These are phyloP conservation scores for Pararge aegeria DNA, from an alignment of 1,140 invertebrate genomes.

Conservation along the genomic window DNA sequence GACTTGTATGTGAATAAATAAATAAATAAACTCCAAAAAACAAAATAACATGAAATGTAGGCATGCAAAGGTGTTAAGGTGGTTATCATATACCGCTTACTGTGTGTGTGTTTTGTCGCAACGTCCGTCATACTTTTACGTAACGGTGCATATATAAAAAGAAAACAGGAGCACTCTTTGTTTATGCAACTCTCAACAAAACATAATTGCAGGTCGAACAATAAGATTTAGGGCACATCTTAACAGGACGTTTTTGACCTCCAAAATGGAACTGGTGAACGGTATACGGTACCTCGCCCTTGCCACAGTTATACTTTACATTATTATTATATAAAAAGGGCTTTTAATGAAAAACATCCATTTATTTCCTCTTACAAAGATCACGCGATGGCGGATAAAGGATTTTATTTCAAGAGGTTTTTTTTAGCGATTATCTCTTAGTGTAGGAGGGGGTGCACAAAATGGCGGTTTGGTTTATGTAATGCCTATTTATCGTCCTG, in stretches of 20 bases:
- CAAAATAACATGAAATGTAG: too few species aligned
- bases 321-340: conserved; percentile 13
- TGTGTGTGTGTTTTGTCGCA: too few species aligned
- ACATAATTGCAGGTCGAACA: background rate
- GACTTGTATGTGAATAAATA: too few species aligned
- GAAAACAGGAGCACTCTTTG: background rate
- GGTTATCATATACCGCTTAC: too few species aligned
- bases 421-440: conserved; percentile 27
- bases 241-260: conserved; percentile 15
- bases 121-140: too few species aligned
- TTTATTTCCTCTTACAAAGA: conserved; percentile 34
- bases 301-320: conserved; percentile 27
- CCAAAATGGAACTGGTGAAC: background rate
- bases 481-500: too few species aligned
- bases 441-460: background rate
- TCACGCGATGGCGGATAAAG: conserved; percentile 48
- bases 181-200: background rate
- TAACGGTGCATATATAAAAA: too few species aligned
- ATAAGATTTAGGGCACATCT: conserved; percentile 6
- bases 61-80: too few species aligned
- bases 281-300: conserved; percentile 42
- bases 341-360: conserved; percentile 43
- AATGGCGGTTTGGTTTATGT: background rate
- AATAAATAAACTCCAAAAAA: too few species aligned
- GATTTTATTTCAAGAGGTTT: conserved; percentile 32